Evolutionary conservation across 2,797 vertebrate genomes (phyloP), one percentile per base, ranked within the genome.

Genomic region (Mareca penelope): DNA sequence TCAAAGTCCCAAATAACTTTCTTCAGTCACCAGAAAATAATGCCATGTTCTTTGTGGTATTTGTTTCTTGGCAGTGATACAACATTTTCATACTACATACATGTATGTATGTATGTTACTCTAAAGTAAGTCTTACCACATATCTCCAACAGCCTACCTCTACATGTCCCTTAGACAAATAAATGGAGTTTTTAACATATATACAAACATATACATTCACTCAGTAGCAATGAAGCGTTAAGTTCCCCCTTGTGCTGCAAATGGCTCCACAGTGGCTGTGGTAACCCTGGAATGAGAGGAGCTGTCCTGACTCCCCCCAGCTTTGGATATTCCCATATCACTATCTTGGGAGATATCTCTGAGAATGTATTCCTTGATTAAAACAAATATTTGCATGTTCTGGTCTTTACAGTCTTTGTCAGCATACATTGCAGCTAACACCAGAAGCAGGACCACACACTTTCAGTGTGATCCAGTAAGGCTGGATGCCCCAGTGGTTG

Each of bases 1-100:
- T 63, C 63, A 63, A 87, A 91, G 37, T 81, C 55, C 73, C 37
- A 93, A 89, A 78, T 72, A 52, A 59, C 69, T 92, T 86, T 79
- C 28, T 76, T 80, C 40, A 7, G 48, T 55, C 57, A 53, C 50
- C 3, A 1, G 53, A 61, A 53, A 50, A 11, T 35, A 75, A 42
- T 60, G 31, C 37, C 50, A n/a, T 76, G 65, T 15, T 48, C 42
- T 80, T 80, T 81, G 79, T 48, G 26, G n/a, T 63, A 50, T 91
- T 88, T 83, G 35, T 59, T 88, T 89, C 63, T 80, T 60, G 67
- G 42, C 33, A 73, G 39, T 21, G 35, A 55, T 37, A 44, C 55
- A 65, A 72, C 29, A 18, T 80, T 87, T 95, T 88, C 57, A 35
- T 40, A 12, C 0, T 2, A 70, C 26, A 76, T 82, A 80, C 23